Conservation (phyloP, 2,113 vertebrate genomes). For the Erpornis zantholeuca region DNA sequence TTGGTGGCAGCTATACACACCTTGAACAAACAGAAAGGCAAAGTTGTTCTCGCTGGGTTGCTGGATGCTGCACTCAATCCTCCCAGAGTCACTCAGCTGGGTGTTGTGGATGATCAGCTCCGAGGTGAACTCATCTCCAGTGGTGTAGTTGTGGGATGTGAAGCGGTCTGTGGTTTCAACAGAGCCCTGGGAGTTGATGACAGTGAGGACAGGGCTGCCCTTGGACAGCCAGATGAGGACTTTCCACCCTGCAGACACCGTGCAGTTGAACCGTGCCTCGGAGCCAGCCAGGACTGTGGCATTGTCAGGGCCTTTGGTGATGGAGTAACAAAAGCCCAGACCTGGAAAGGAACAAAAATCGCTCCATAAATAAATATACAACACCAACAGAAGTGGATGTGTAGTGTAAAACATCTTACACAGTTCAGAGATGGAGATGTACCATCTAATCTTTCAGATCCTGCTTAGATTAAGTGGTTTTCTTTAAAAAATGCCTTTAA, state of each 20-base stretch:
- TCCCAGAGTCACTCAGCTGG: conserved; percentile 66
- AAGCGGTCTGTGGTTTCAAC: conserved; percentile 66
- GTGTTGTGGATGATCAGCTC: conserved; percentile 75
- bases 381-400: background rate
- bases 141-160: conserved; percentile 44
- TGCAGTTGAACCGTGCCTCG: conserved; percentile 81
- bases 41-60: background rate
- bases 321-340: conserved; percentile 26
- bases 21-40: conserved; percentile 83
- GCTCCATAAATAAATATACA: background rate
- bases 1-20: conserved; percentile 37
- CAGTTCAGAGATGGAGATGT: background rate
- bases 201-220: conserved; percentile 56
- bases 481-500: background rate
- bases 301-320: conserved; percentile 68
- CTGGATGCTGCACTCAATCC: conserved; percentile 80
- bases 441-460: background rate
- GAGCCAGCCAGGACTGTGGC: conserved; percentile 74
- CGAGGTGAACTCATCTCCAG: conserved; percentile 49
- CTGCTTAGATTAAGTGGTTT: background rate
- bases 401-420: background rate
- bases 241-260: conserved; percentile 68
- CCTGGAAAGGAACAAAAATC: conserved; percentile 31
- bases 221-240: conserved; percentile 82
- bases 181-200: conserved; percentile 40